Conservation (phyloP, 2,797 vertebrate genomes). For the Molossus molossus region DNA sequence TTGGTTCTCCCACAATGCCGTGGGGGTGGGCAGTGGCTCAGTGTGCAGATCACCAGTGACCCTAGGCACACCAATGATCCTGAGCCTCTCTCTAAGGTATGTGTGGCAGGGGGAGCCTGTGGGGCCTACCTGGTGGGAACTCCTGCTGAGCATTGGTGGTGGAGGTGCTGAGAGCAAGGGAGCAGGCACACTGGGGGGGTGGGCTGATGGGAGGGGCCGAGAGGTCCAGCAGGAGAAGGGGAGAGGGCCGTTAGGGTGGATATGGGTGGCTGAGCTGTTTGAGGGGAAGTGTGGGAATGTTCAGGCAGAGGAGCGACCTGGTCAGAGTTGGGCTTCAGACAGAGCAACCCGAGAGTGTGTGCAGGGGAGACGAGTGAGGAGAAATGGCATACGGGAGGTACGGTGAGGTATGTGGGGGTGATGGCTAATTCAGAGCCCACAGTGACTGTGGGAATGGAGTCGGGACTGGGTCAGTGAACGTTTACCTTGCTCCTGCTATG, state of each 20-base stretch:
- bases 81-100: not conserved
- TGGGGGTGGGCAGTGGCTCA: not conserved
- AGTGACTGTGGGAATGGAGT: not conserved
- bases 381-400: not conserved
- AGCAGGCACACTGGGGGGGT: not conserved
- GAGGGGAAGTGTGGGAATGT: not conserved
- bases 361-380: not conserved
- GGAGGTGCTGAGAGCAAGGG: not conserved
- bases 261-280: not conserved
- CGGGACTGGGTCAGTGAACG: not conserved
- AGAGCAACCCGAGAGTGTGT: not conserved
- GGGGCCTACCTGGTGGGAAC: not conserved
- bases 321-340: constrained; percentile 29
- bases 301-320: not conserved
- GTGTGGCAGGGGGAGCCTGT: not conserved
- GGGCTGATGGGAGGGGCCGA: too few relatives aligned
- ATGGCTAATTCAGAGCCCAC: not conserved
- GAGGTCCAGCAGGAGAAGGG: not conserved
- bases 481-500: not conserved
- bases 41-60: not conserved
- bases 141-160: not conserved
- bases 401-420: not conserved
- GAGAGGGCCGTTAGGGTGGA: not conserved
- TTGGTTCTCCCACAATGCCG: not conserved
- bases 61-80: not conserved